Evolutionary conservation across 2,888 invertebrate species (phyloP).

Genomic region (Lordiphosa andalusiaca): DNA sequence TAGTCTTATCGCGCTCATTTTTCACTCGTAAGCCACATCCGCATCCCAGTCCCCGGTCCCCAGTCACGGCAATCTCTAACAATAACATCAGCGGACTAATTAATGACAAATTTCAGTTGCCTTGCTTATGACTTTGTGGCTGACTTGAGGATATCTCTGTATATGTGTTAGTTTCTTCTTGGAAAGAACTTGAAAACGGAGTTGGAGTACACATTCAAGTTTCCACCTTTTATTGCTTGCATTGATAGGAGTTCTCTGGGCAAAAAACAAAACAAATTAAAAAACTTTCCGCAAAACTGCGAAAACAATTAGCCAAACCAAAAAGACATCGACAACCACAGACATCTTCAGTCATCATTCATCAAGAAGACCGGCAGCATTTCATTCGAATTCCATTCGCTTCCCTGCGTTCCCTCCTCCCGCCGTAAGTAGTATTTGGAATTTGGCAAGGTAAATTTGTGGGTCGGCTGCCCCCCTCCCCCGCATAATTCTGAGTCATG

Average conservation of each 20-base stretch:
- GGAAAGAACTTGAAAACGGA: neutral
- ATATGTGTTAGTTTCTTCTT: neutral
- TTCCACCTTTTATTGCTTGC: neutral
- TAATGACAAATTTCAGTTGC: slow-evolving; percentile 10
- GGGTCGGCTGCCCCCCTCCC: neutral
- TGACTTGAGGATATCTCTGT: neutral
- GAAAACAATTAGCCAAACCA: slow-evolving; percentile 6
- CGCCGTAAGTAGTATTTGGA: too few species aligned
- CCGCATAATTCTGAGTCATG: slow-evolving; percentile 21
- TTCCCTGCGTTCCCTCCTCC: too few species aligned
- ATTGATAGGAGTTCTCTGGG: neutral
- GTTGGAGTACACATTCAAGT: neutral
- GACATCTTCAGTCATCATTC: slow-evolving; percentile 5
- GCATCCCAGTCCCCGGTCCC: too few species aligned
- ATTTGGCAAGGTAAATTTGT: slow-evolving; percentile 11
- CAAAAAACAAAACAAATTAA: slow-evolving; percentile 2
- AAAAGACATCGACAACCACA: neutral
- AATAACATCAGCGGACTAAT: slow-evolving; percentile 12
- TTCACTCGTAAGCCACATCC: slow-evolving; percentile 3
- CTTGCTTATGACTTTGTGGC: neutral
- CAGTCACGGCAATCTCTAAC: slow-evolving; percentile 2
- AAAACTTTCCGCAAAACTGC: slow-evolving; percentile 6
- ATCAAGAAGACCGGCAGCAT: neutral
- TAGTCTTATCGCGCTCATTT: slow-evolving; percentile 6
- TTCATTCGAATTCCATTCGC: slow-evolving; percentile 7